phyloP scores from a whole-genome alignment of 1,140 invertebrate species.

The Diprion similis region DNA sequence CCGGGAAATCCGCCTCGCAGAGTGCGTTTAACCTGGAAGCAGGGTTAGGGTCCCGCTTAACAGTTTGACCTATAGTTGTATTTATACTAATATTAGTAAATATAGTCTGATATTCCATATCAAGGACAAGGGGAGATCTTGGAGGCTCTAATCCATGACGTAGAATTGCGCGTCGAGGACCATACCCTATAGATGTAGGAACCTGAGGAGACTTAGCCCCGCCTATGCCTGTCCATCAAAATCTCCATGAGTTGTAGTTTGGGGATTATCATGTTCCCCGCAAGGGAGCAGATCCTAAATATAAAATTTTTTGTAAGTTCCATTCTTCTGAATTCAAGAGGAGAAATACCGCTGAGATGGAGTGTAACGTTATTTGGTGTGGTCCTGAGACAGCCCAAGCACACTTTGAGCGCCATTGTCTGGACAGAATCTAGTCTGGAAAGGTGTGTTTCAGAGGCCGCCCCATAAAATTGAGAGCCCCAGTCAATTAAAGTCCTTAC shows the following conservation, averaged over 20 bases:
- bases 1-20: background rate
- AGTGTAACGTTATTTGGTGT: constrained; percentile 7
- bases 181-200: too few species aligned
- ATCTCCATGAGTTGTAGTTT: background rate
- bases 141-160: too few species aligned
- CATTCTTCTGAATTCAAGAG: background rate
- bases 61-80: background rate
- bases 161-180: too few species aligned
- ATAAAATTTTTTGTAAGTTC: constrained; percentile 3
- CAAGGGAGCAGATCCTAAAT: background rate
- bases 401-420: background rate
- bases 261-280: background rate
- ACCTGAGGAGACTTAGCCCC: too few species aligned
- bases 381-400: constrained; percentile 7
- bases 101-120: too few species aligned
- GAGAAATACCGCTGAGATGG: background rate
- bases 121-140: too few species aligned
- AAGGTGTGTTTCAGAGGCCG: background rate
- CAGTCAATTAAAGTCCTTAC: constrained; percentile 7
- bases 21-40: background rate
- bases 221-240: too few species aligned
- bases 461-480: constrained; percentile 6
- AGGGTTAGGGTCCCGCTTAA: background rate
- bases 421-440: background rate
- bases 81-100: too few species aligned